Percentiles rank a stretch among this genome's conserved stretches.
Conservation (phyloP, 1,140 invertebrate species). For the Nephotettix cincticeps region DNA sequence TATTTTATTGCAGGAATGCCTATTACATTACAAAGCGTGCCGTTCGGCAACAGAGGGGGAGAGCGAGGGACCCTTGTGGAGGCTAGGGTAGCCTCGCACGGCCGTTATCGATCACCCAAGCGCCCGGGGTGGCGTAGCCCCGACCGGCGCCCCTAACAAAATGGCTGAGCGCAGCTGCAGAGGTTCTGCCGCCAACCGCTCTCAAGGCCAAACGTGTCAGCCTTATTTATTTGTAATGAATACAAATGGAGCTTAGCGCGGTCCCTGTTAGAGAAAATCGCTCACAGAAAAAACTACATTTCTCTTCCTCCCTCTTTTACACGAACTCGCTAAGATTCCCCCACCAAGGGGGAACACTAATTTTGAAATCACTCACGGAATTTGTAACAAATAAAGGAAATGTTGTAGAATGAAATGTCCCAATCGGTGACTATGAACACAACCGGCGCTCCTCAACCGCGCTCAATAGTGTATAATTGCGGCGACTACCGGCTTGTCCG, state of each 20-base stretch:
- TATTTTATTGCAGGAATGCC: no score
- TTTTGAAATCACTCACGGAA: background rate
- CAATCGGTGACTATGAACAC: background rate
- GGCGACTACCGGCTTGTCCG: no score
- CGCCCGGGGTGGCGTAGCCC: background rate
- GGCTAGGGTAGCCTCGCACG: no score
- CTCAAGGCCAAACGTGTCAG: slow-evolving; percentile 11
- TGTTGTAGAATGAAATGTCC: background rate
- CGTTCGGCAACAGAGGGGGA: no score
- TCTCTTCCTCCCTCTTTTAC: background rate
- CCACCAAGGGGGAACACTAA: background rate
- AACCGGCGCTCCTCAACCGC: background rate
- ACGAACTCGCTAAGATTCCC: background rate
- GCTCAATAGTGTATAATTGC: no score
- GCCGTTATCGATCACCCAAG: background rate
- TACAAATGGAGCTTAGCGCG: slow-evolving; percentile 16
- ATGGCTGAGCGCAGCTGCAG: background rate
- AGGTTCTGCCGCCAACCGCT: background rate
- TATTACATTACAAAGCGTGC: no score
- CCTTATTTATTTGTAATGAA: slow-evolving; percentile 21
- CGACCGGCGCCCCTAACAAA: background rate
- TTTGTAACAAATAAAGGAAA: background rate
- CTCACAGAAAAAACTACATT: background rate
- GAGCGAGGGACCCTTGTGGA: no score
- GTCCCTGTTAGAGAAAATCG: background rate